Conservation (phyloP, 2,113 vertebrate genomes). For the Neomonachus schauinslandi region DNA sequence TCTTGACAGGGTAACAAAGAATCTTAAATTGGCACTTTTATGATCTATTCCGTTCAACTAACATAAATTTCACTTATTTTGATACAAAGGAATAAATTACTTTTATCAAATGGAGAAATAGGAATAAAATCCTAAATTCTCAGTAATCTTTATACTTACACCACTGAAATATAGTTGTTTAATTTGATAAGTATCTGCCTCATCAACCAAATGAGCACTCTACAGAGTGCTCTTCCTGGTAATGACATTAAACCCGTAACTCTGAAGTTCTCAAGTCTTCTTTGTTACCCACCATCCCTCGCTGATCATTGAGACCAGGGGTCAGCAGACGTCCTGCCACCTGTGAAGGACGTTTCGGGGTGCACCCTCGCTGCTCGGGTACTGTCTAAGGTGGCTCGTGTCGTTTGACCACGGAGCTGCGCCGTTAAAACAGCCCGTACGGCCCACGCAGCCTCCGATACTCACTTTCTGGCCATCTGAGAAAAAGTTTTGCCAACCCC, state of each 20-base stretch:
- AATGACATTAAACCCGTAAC: not conserved
- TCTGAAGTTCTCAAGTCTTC: not conserved
- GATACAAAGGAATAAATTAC: not conserved
- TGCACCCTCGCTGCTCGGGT: fast-evolving
- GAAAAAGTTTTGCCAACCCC: not conserved
- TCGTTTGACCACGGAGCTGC: fast-evolving
- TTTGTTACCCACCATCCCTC: not conserved
- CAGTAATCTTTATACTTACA: fast-evolving
- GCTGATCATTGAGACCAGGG: not conserved
- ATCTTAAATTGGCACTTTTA: not conserved
- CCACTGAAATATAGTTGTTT: fast-evolving
- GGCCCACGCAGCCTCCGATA: not conserved
- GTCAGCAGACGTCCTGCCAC: too few relatives aligned
- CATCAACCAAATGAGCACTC: fast-evolving
- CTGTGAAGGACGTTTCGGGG: not conserved
- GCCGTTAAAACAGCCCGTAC: fast-evolving
- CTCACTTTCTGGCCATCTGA: too few relatives aligned
- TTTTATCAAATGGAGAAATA: not conserved
- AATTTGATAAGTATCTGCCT: not conserved
- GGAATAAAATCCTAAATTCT: not conserved
- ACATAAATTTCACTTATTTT: not conserved
- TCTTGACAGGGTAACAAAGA: not conserved
- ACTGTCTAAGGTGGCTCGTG: fast-evolving
- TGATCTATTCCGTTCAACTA: not conserved
- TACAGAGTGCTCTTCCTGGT: fast-evolving